Evolutionary conservation across 2,888 invertebrate genomes (phyloP), one percentile per base, ranked within the genome.

Genomic region (Cosmia trapezina): DNA sequence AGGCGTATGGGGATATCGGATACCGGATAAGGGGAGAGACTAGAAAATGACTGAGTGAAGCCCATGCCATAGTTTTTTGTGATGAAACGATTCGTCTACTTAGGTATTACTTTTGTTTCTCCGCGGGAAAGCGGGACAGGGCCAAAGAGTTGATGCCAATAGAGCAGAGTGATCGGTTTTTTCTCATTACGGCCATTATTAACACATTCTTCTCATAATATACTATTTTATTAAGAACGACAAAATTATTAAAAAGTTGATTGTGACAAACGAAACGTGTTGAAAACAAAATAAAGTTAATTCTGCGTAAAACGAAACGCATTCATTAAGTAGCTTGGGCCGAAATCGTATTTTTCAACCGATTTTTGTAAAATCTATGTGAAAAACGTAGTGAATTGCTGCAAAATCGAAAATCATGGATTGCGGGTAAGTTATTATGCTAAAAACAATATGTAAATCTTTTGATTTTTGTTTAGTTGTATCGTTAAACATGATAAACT

Each of bases 381-480:
- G 45, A 37, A 74, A 43, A 62, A 59, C 11, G 2, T 65, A 72
- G 70, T 69, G 7, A 61, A 63, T 54, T 49, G 14, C 60, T 68
- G n/a, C 62, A 33, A 78, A 77, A 75, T 65, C 6, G 6, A 49
- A 43, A 68, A 86, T 62, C 33, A 94, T 94, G 94, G 92, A 93
- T 78, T 75, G 64, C 51, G 88, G 93, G 95, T 95, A 89, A 93
- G 94, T 88, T 37, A 43, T 1, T 66, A 17, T 59, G 33, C 22
- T 37, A 41, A 62, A 62, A 64, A 11, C 37, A 37, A 47, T 28
- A 41, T 2, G 14, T 63, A 47, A 59, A 62, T 12, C 33, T 59
- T 69, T 33, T 45, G 19, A 66, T 12, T 62, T 66, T 72, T 64
- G 62, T 68, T 67, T 70, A 67, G 17, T 67, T 77, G 68, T 62